Base-by-base conservation (phyloP, 2,113 vertebrate genomes). In the Panthera leo region DNA sequence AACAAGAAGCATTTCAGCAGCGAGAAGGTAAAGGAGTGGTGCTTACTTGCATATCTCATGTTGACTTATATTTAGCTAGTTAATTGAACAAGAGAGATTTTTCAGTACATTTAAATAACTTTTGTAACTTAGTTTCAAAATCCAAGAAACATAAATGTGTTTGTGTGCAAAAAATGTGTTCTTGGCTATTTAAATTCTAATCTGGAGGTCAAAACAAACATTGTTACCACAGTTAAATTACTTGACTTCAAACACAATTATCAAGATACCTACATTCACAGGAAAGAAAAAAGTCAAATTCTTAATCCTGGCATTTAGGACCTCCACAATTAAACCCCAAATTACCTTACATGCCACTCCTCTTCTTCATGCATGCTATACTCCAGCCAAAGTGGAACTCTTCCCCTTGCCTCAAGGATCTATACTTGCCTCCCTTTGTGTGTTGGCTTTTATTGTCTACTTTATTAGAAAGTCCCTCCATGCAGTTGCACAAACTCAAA, bases 401-500 rank as follows among this genome's bases (percentile, higher is more conserved):
- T 68, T 42, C 25, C 18, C 51, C 14, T 61, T 78, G 11, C 48
- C 36, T 92, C 12, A 4, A 86, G 16, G 7, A 39, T 51, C 68
- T 87, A 78, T 2, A 89, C 13, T 79, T 76, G 89, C 39, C n/a
- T 48, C 36, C 42, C 34, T 65, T 93, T 73, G 75, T 36, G 34
- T 58, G 29, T 55, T 67, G 39, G 67, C 14, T 85, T 92, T 31
- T 73, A 92, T 6, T 85, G 39, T 82, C 65, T 53, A 39, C 39
- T 93, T 82, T 83, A 86, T 42, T 61, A 71, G 16, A 71, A 89
- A 68, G 58, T 61, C 25, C 58, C 67, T 87, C 23, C 16, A 85
- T 19, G 36, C 53, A 85, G 25, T 92, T 95, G 71, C 71, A 90
- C 73, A 86, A 82, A 94, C n/a, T 89, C 76, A 84, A 95, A 82